These are phyloP conservation scores for Alviniconcha strummeri DNA, from an alignment of 2,888 invertebrate genomes.

Conservation along the genomic window DNA sequence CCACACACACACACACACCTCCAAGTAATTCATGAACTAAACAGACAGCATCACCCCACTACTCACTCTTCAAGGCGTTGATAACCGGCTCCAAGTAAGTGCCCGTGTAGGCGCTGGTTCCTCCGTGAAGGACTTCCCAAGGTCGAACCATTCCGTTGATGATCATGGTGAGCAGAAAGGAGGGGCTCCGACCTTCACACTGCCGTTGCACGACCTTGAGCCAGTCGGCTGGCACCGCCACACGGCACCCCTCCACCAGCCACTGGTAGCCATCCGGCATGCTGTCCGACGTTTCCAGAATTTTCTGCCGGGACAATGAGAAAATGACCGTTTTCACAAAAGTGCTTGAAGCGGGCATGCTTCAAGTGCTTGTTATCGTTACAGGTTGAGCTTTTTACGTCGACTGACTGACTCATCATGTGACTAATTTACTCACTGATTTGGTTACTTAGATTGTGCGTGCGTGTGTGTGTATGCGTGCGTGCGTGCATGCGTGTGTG, in stretches of 20 bases:
- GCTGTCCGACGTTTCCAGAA: background rate
- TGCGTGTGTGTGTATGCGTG: too few relatives aligned
- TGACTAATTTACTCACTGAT: too few relatives aligned
- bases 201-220: conserved; percentile 7
- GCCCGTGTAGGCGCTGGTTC: conserved; percentile 29
- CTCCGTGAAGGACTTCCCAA: conserved; percentile 29
- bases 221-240: conserved; percentile 23
- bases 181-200: conserved; percentile 23
- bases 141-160: conserved; percentile 29
- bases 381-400: too few relatives aligned
- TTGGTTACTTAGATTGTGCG: too few relatives aligned
- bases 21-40: too few relatives aligned
- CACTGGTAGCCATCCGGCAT: conserved; percentile 28
- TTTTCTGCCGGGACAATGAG: conserved; percentile 10
- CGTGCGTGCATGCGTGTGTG: too few relatives aligned
- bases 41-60: too few relatives aligned
- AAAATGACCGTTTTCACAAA: too few relatives aligned
- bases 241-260: conserved; percentile 27
- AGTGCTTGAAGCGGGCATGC: too few relatives aligned
- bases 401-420: too few relatives aligned
- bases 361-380: too few relatives aligned
- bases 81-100: conserved; percentile 33
- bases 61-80: conserved; percentile 30
- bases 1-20: too few relatives aligned
- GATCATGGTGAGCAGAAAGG: conserved; percentile 30